These are phyloP conservation scores for Myotis pilosus DNA, from an alignment of 2,797 vertebrate species.

Conservation along the genomic window DNA sequence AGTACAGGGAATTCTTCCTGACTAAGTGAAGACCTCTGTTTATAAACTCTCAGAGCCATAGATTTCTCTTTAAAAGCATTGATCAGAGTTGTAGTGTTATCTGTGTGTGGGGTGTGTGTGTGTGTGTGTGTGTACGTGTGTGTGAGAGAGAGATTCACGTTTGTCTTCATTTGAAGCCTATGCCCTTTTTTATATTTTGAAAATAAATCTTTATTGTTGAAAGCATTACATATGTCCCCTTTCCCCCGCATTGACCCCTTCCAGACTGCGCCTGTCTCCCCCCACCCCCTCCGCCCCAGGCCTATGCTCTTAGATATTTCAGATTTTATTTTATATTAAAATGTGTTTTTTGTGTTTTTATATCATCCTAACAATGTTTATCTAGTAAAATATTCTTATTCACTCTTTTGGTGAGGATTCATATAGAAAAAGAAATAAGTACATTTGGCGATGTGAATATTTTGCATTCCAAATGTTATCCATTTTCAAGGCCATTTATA, in stretches of 20 bases:
- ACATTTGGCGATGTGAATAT: neutral
- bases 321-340: neutral
- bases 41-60: neutral
- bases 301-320: neutral
- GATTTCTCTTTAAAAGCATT: neutral
- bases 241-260: too few species aligned
- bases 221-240: too few species aligned
- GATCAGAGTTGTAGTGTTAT: neutral
- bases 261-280: accelerated
- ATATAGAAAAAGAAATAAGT: neutral
- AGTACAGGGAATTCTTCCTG: neutral
- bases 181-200: neutral
- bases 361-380: neutral
- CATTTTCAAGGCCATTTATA: neutral
- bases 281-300: accelerated
- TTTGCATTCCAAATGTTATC: neutral
- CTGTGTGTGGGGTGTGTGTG: neutral
- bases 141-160: neutral
- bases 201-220: too few species aligned
- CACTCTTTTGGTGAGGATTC: neutral
- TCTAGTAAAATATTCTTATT: neutral
- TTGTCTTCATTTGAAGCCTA: neutral
- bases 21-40: neutral
- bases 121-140: neutral
- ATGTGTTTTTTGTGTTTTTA: neutral